Evolutionary conservation across 2,888 invertebrate genomes (phyloP).

Genomic region (Dolomedes plantarius): DNA sequence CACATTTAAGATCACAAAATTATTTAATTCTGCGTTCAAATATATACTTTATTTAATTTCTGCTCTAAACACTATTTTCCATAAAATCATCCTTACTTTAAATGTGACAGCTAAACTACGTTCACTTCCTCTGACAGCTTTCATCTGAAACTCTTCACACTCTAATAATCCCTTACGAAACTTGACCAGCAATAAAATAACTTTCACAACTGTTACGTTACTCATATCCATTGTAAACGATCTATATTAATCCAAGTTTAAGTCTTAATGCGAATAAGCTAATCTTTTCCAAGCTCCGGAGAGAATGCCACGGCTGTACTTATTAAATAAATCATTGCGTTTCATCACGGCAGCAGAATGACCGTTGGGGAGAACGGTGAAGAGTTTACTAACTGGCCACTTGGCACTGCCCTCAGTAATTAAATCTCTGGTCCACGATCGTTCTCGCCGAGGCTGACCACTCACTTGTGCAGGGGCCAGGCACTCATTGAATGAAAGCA

Average conservation of each 20-base stretch:
- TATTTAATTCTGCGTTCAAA: too few species aligned
- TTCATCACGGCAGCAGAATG: conserved; percentile 59
- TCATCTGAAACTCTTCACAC: too few species aligned
- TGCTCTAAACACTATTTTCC: too few species aligned
- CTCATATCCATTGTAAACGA: not conserved
- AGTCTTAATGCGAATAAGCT: conserved; percentile 5
- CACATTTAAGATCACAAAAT: too few species aligned
- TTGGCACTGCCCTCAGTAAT: conserved; percentile 41
- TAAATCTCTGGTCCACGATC: conserved; percentile 58
- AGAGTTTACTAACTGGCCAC: conserved; percentile 60
- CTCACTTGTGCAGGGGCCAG: conserved; percentile 12
- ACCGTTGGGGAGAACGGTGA: conserved; percentile 12
- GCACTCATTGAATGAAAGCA: not conserved
- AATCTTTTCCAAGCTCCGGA: not conserved
- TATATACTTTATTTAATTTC: too few species aligned
- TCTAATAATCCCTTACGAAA: too few species aligned
- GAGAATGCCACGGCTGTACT: conserved; percentile 8
- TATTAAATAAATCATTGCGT: conserved; percentile 20
- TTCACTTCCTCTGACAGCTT: too few species aligned
- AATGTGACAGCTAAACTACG: too few species aligned
- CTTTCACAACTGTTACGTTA: not conserved
- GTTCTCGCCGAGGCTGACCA: conserved; percentile 59
- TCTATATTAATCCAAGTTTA: not conserved
- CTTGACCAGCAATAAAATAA: conserved; percentile 1
- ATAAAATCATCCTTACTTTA: too few species aligned